These are phyloP conservation scores for Dyspetes luteomarginatus DNA, from an alignment of 2,888 invertebrate species.

Conservation along the genomic window DNA sequence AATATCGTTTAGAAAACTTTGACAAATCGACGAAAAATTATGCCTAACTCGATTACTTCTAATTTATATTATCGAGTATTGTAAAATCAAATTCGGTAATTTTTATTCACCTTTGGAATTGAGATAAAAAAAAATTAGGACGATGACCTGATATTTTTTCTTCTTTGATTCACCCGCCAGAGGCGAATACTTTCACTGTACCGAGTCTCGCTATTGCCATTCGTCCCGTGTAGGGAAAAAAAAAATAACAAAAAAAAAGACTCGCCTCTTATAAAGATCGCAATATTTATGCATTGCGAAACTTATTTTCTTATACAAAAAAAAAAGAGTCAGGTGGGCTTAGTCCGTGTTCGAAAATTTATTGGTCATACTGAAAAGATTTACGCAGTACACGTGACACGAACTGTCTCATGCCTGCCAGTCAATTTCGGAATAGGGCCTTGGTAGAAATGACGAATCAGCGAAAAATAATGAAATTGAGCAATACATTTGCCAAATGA, in stretches of 20 bases:
- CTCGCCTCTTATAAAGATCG: slow-evolving; percentile 12
- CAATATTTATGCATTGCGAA: slow-evolving; percentile 41
- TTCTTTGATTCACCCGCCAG: slow-evolving; percentile 32
- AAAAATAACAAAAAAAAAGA: neutral
- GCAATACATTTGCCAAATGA: slow-evolving; percentile 6
- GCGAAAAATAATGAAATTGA: neutral
- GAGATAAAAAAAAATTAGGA: slow-evolving; percentile 24
- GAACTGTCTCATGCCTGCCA: neutral
- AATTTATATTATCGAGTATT: neutral
- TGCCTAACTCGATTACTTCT: too few relatives aligned
- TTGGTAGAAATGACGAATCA: slow-evolving; percentile 8
- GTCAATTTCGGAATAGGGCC: neutral
- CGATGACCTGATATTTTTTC: slow-evolving; percentile 30
- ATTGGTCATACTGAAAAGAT: neutral
- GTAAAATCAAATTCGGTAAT: neutral
- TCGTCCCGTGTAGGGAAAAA: slow-evolving; percentile 18
- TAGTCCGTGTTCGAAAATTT: neutral
- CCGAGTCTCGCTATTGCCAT: slow-evolving; percentile 26
- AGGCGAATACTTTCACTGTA: slow-evolving; percentile 46
- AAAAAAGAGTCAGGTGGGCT: neutral
- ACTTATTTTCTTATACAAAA: neutral
- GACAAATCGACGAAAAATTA: slow-evolving; percentile 7
- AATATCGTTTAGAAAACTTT: slow-evolving; percentile 12
- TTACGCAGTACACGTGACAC: neutral
- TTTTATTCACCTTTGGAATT: neutral